A percentile compares a stretch with the other conserved stretches of the same genome.
Evolutionary conservation across 2,888 invertebrate species (phyloP).

Genomic region (Xestia ashworthii): DNA sequence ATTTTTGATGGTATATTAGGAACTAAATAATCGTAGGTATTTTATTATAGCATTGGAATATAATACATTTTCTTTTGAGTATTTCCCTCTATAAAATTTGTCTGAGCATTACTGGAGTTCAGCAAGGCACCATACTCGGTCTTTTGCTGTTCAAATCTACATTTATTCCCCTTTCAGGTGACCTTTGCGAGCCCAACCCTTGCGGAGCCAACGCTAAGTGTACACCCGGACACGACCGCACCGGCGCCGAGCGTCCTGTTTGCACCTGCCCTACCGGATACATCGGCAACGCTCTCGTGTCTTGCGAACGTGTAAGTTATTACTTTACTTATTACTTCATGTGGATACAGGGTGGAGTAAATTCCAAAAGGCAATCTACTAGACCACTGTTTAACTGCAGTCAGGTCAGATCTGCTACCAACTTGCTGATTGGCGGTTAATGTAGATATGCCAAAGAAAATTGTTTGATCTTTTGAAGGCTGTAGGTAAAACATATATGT

Average conservation of each 20-base stretch:
- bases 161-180: constrained; percentile 88
- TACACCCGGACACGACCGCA: constrained; percentile 95
- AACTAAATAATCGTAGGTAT: not conserved
- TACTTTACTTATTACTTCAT: not conserved
- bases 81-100: not conserved
- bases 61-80: not conserved
- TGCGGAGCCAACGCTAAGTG: constrained; percentile 95
- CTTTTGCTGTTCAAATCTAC: not conserved
- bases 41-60: not conserved
- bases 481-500: not conserved
- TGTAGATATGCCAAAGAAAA: not conserved
- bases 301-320: constrained; percentile 91
- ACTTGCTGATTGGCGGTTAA: not conserved
- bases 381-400: not conserved
- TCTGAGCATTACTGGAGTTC: not conserved
- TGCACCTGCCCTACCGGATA: constrained; percentile 95
- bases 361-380: constrained; percentile 1
- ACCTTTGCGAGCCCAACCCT: constrained; percentile 96
- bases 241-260: constrained; percentile 95
- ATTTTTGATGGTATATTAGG: not conserved
- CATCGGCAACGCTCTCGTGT: constrained; percentile 93
- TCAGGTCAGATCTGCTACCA: not conserved
- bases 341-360: not conserved
- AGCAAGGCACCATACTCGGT: constrained; percentile 36
- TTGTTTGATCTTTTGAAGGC: not conserved